phyloP scores from a whole-genome alignment of 2,797 vertebrate genomes.

The Enoplosus armatus region DNA sequence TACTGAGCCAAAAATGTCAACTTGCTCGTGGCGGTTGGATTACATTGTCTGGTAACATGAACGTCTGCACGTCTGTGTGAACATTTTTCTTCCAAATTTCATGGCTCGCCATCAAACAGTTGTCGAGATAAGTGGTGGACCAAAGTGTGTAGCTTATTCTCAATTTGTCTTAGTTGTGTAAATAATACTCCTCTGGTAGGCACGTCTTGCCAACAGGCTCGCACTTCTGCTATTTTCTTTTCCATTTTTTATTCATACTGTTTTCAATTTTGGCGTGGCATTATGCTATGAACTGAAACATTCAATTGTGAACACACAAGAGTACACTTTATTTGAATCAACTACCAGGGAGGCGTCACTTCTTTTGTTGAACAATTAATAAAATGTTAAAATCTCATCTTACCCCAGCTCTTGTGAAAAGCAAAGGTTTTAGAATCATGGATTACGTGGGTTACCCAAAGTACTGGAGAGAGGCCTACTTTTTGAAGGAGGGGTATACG shows the following conservation, averaged over 20 bases:
- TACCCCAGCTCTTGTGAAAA: background rate
- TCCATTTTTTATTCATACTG: background rate
- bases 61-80: too few species aligned
- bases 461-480: constrained; percentile 39
- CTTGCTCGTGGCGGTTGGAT: background rate
- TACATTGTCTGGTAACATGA: background rate
- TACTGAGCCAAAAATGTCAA: background rate
- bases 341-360: background rate
- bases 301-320: too few species aligned
- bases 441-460: constrained; percentile 56
- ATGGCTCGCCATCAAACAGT: background rate
- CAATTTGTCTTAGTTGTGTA: background rate
- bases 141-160: background rate
- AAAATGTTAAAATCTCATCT: constrained; percentile 15
- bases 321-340: background rate
- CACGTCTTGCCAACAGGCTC: background rate
- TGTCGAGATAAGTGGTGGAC: background rate
- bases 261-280: background rate
- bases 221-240: background rate
- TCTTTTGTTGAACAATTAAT: background rate
- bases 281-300: background rate
- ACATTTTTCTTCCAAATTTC: too few species aligned
- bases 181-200: background rate
- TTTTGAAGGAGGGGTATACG: constrained; percentile 26
- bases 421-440: constrained; percentile 14